Base-by-base conservation (phyloP, 37 sponge, comb jelly and placozoan species). In the Ephydatia muelleri region DNA sequence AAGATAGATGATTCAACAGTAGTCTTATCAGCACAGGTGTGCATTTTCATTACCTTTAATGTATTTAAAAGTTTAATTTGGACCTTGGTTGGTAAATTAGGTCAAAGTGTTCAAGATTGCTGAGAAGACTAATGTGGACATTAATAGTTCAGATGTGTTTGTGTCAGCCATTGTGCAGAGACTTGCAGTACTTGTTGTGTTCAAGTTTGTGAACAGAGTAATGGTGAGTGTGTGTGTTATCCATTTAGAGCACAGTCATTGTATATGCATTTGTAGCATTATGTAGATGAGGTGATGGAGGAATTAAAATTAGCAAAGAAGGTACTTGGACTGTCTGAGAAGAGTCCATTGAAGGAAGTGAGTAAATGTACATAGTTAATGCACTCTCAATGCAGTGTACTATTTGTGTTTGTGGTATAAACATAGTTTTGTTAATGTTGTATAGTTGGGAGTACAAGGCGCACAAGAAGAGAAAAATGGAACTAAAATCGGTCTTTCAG, bases 201-300 rank as follows among this genome's bases (percentile, higher is more conserved):
- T 77, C 68, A 77, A 82, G 31, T 86, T 90, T 69, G 72, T 86
- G 34, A 82, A 76, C 33, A 70, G 79, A 2, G 3, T 89, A 29
- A 36, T 81, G 49, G 49, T 9, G 66, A 81, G 36, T 27, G 3
- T 13, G 3, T 57, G 57, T 69, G 30, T 71, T 71, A 6, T 71
- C 32, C 32, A 1, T 33, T 12, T 1, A 33, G 30, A 3, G 13
- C 23, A 14, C 14, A 23, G 72, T 12, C 32, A 71, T 71, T 71
- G 1, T 28, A 13, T 1, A 4, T 57, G 5, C 13, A 21, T 57
- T 2, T 30, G 13, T 76, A 34, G 35, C n/a, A 76, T 30, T 76
- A 28, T 14, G 19, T 76, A n/a, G 23, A 34, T 30, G 30, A 31
- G 31, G 33, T 29, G 28, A 0, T 57, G 81, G 28, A 22, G 25